Percentiles rank a stretch among this genome's conserved stretches.
Evolutionary conservation across 2,113 vertebrate genomes (phyloP).

Genomic region (Stegastes partitus): DNA sequence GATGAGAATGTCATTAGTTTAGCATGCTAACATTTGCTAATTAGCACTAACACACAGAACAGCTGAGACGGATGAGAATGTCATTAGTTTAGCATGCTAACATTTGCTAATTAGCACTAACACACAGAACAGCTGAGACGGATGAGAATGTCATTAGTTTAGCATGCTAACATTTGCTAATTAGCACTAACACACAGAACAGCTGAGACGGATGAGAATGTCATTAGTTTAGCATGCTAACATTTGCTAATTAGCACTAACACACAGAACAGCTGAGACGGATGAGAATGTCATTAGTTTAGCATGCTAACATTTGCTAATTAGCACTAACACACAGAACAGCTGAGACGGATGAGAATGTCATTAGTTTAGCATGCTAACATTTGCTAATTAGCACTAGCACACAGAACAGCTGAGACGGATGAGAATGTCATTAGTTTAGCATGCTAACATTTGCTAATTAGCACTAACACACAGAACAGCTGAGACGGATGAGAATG

Average conservation of each 20-base stretch:
- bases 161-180: conserved; percentile 2
- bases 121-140: too few species aligned
- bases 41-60: not conserved
- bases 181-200: too few species aligned
- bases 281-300: conserved; percentile 4
- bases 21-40: conserved; percentile 4
- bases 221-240: not conserved
- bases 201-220: not conserved
- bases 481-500: not conserved
- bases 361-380: not conserved
- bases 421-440: conserved; percentile 6
- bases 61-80: not conserved
- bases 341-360: not conserved
- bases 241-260: not conserved
- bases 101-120: too few species aligned
- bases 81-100: not conserved
- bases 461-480: not conserved
- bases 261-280: not conserved
- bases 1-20: conserved; percentile 6
- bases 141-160: not conserved
- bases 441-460: conserved; percentile 4
- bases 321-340: not conserved
- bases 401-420: not conserved
- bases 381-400: not conserved
- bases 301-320: not conserved